These are phyloP conservation scores for Stenchaetothrips biformis DNA, from an alignment of 2,888 invertebrate species.

Conservation along the genomic window DNA sequence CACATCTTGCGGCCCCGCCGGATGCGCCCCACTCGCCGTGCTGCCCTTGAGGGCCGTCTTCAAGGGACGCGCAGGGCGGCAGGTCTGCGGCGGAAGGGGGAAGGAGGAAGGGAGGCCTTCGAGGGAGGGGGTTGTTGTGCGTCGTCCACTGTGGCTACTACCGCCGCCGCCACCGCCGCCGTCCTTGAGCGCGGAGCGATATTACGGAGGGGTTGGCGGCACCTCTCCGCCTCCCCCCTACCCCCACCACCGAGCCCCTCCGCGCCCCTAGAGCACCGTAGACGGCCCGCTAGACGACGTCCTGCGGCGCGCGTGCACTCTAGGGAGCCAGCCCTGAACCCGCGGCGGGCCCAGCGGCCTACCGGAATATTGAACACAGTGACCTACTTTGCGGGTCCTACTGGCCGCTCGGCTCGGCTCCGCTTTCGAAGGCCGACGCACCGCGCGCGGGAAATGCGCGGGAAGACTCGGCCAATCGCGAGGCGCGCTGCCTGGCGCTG, in stretches of 20 bases:
- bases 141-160: too few species aligned
- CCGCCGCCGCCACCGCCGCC: too few species aligned
- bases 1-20: too few species aligned
- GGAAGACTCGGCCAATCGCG: background rate
- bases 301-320: background rate
- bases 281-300: background rate
- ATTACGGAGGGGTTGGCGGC: background rate
- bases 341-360: background rate
- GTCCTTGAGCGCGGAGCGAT: too few species aligned
- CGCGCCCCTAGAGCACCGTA: background rate
- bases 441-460: constrained; percentile 7
- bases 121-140: too few species aligned
- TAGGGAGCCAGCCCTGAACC: background rate
- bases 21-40: too few species aligned
- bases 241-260: background rate
- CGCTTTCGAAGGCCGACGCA: background rate
- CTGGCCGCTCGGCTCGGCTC: background rate
- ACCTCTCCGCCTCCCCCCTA: background rate
- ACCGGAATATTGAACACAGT: background rate
- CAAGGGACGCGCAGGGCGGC: too few species aligned
- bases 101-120: too few species aligned
- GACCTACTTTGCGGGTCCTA: background rate
- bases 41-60: too few species aligned
- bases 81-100: too few species aligned
- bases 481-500: too few species aligned